These are phyloP conservation scores for Drosophila borealis DNA, from an alignment of 2,888 invertebrate species.

Conservation along the genomic window DNA sequence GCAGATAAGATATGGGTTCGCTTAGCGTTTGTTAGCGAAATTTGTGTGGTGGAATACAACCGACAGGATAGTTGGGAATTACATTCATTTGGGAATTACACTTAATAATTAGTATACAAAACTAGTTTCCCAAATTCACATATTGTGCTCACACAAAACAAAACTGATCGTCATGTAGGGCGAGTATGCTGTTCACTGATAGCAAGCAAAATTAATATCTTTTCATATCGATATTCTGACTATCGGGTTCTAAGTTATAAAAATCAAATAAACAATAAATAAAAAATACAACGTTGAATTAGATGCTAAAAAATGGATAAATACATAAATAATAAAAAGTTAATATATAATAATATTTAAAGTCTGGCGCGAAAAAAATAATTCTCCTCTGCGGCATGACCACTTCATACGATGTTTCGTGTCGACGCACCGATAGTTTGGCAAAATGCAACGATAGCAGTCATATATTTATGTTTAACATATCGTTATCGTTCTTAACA, in stretches of 20 bases:
- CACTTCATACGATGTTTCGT: no score
- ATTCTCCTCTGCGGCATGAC: no score
- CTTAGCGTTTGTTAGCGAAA: not conserved
- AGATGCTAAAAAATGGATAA: no score
- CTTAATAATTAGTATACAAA: conserved; percentile 7
- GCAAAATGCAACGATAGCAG: conserved; percentile 1
- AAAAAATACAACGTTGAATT: no score
- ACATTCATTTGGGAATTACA: conserved; percentile 22
- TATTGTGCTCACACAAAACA: conserved; percentile 31
- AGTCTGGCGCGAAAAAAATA: no score
- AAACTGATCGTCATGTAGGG: conserved; percentile 24
- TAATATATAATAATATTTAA: no score
- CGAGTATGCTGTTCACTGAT: conserved; percentile 33
- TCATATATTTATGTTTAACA: not conserved
- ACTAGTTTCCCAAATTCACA: conserved; percentile 8
- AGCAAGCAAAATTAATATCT: not conserved
- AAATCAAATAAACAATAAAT: no score
- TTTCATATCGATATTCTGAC: no score
- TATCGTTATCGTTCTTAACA: conserved; percentile 24
- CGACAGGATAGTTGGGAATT: conserved; percentile 24
- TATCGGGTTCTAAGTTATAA: no score
- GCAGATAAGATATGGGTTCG: conserved; percentile 56
- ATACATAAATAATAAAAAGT: no score
- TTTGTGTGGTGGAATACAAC: not conserved
- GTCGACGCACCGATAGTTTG: not conserved